Evolutionary conservation across 2,888 invertebrate species (phyloP), one percentile per base, ranked within the genome.

Genomic region (Emmelina monodactyla): DNA sequence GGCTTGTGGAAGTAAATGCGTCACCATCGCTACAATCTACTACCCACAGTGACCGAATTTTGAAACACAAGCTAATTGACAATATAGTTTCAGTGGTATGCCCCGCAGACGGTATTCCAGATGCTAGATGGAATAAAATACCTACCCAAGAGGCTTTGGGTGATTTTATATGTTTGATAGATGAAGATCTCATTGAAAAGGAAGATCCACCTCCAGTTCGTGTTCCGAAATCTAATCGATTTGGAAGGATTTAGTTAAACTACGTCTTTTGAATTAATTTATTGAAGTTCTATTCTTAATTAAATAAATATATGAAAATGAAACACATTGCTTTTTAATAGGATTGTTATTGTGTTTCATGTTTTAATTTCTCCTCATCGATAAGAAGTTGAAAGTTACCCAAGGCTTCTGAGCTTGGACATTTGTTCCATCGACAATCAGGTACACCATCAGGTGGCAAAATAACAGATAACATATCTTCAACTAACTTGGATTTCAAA

Each of bases 1-100:
- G 94, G 94, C 78, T 94, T 5, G 91, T 94, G 31, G 94, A 94
- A 76, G 93, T 94, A 5, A 97, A 97, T 62, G 95, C 97, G 1
- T 97, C 97, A 0, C 97, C 97, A 0, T 96, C 97, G 0, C 67
- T 97, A 32, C 92, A 94, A 7, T 94, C 96, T 0, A 97, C 97
- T 0, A 97, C 97, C 0, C 92, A 92, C 2, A 94, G 92, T 55
- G 97, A 97, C 65, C 83, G 96, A 50, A 95, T 95, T 56, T 82
- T 97, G 52, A 97, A 97, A 66, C 92, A 94, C 55, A 95, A 95
- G 72, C 79, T 97, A 33, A 91, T 97, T 45, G 95, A 95, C 60
- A 96, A 96, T 61, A 92, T 97, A 43, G 83, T 97, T 40, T 91
- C 94, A 9, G 88, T 96, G 16, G 92, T 97, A 0, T 75, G 96